phyloP scores from a whole-genome alignment of 1,140 invertebrate species.

The Eriocheir sinensis region DNA sequence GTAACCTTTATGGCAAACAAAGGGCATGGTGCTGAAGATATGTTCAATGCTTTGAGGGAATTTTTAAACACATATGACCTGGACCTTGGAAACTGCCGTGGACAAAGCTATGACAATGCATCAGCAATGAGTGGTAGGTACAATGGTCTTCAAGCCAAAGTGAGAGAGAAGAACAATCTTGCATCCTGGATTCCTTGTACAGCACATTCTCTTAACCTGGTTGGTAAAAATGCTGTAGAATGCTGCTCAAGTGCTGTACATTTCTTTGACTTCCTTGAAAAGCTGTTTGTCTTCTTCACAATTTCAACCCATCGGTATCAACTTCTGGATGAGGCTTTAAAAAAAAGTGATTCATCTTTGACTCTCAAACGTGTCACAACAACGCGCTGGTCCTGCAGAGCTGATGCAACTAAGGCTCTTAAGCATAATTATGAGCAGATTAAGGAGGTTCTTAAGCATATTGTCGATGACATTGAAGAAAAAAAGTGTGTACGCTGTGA shows the following conservation, averaged over 20 bases:
- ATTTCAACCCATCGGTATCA: conserved; percentile 64
- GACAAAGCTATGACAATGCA: conserved; percentile 53
- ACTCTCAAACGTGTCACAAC: conserved; percentile 46
- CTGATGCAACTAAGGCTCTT: conserved; percentile 67
- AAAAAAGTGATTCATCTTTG: conserved; percentile 17
- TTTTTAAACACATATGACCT: background rate
- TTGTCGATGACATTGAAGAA: conserved; percentile 60
- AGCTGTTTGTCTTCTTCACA: conserved; percentile 64
- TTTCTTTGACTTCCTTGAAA: conserved; percentile 59
- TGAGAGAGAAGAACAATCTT: conserved; percentile 19
- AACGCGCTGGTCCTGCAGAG: conserved; percentile 67
- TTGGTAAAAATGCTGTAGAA: conserved; percentile 61
- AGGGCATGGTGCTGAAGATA: conserved; percentile 68
- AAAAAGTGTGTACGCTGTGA: conserved; percentile 52
- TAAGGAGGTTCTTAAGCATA: conserved; percentile 46
- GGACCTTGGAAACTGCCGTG: conserved; percentile 56
- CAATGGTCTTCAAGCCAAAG: conserved; percentile 62
- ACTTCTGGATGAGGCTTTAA: conserved; percentile 61
- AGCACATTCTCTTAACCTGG: conserved; percentile 71
- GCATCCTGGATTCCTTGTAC: conserved; percentile 63
- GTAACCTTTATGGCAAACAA: conserved; percentile 60
- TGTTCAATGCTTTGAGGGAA: conserved; percentile 50
- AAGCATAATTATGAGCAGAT: conserved; percentile 39
- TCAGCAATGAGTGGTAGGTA: conserved; percentile 57
- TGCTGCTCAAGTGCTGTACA: conserved; percentile 57